A percentile compares a stretch with the other conserved stretches of the same genome.
Conservation (phyloP, 2,797 vertebrate species). For the Malurus leucopterus region DNA sequence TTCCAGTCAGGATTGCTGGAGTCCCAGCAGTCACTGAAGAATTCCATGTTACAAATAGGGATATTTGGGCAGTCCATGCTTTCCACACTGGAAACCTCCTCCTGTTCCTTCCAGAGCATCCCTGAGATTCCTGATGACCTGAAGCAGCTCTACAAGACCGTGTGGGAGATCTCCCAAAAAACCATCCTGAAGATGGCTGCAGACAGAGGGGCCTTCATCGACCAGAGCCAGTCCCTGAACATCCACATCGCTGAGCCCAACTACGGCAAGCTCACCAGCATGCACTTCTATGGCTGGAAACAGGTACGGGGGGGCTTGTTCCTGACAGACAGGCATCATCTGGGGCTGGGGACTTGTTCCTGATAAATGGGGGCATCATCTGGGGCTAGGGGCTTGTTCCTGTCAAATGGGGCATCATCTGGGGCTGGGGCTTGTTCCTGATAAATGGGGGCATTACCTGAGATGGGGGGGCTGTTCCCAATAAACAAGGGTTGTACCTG, state of each 20-base stretch:
- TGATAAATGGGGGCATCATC: fast-evolving
- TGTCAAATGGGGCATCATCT: too few relatives aligned
- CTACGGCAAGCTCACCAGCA: conserved; percentile 97
- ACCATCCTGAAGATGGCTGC: conserved; percentile 94
- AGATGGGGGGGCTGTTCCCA: neutral
- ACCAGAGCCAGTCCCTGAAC: conserved; percentile 98
- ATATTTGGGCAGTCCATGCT: neutral
- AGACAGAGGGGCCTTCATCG: conserved; percentile 92
- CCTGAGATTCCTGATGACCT: conserved; percentile 85
- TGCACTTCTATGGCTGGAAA: conserved; percentile 98
- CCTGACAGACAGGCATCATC: fast-evolving
- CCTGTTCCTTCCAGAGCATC: conserved; percentile 74
- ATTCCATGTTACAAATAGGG: neutral
- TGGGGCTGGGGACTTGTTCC: neutral
- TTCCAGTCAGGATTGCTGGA: neutral
- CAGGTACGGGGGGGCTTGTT: conserved; percentile 70
- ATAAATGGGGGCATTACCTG: neutral
- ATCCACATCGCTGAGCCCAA: conserved; percentile 97
- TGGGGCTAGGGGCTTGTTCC: neutral
- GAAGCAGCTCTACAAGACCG: conserved; percentile 94
- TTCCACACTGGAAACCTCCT: neutral
- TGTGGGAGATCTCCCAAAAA: conserved; percentile 98
- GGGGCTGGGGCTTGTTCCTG: neutral
- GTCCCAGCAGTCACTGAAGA: neutral
- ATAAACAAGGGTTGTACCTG: neutral